phyloP scores from a whole-genome alignment of 1,140 invertebrate genomes.

The Cotesia chilonis region DNA sequence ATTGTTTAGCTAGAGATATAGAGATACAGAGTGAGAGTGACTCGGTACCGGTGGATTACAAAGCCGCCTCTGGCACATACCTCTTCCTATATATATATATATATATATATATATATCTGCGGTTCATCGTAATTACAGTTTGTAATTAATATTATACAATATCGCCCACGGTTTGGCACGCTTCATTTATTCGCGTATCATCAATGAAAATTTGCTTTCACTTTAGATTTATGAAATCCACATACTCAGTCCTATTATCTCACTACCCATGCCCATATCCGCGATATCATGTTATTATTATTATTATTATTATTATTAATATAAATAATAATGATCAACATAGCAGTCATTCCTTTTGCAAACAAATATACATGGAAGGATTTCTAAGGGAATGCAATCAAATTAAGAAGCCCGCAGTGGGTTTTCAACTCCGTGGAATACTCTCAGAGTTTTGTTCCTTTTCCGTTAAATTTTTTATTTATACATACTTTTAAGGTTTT shows the following conservation, averaged over 20 bases:
- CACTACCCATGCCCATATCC: background rate
- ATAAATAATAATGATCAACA: background rate
- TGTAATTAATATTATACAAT: constrained; percentile 31
- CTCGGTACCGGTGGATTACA: background rate
- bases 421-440: background rate
- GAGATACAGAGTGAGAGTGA: constrained; percentile 18
- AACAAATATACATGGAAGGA: too few relatives aligned
- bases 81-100: too few relatives aligned
- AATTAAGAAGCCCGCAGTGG: background rate
- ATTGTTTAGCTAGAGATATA: constrained; percentile 10
- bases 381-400: background rate
- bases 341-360: background rate
- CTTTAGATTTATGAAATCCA: constrained; percentile 18
- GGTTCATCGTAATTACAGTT: constrained; percentile 10
- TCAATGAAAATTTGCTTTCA: constrained; percentile 25
- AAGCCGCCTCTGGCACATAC: constrained; percentile 1
- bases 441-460: background rate
- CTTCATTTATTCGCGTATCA: constrained; percentile 25
- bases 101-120: constrained; percentile 8
- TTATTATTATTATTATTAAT: background rate
- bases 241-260: background rate
- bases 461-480: too few relatives aligned
- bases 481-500: background rate
- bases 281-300: background rate
- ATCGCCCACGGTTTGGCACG: constrained; percentile 13